These are phyloP conservation scores for Nematolebias whitei DNA, from an alignment of 2,113 vertebrate genomes.

Conservation along the genomic window DNA sequence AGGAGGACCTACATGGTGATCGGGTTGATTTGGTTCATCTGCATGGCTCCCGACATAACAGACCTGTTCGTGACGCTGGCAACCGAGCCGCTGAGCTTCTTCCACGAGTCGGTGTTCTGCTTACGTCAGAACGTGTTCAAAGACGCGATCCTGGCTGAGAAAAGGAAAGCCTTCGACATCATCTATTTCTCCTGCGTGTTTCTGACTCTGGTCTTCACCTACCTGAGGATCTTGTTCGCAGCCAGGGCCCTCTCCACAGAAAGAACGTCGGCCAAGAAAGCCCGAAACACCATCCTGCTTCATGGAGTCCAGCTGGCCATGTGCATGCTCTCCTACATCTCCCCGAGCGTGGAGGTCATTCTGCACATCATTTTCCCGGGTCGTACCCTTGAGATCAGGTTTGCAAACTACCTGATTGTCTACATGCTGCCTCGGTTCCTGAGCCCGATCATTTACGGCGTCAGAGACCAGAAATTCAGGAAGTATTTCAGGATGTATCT, in stretches of 20 bases:
- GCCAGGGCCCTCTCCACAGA: slow-evolving; percentile 63
- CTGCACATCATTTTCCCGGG: slow-evolving; percentile 66
- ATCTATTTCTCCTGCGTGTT: slow-evolving; percentile 78
- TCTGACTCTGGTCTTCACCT: slow-evolving; percentile 74
- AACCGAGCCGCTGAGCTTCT: slow-evolving; percentile 69
- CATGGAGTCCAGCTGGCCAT: slow-evolving; percentile 78
- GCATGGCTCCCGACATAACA: slow-evolving; percentile 65
- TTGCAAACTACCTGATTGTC: slow-evolving; percentile 71
- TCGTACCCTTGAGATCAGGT: slow-evolving; percentile 65
- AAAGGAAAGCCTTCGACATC: slow-evolving; percentile 68
- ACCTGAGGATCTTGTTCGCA: slow-evolving; percentile 69
- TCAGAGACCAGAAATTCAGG: slow-evolving; percentile 73
- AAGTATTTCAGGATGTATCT: slow-evolving; percentile 63
- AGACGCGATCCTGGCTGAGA: slow-evolving; percentile 53
- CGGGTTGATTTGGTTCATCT: slow-evolving; percentile 71
- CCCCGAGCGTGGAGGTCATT: slow-evolving; percentile 67
- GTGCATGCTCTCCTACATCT: slow-evolving; percentile 80
- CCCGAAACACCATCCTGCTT: slow-evolving; percentile 78
- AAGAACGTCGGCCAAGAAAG: slow-evolving; percentile 54
- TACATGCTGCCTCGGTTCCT: slow-evolving; percentile 79
- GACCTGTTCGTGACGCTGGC: slow-evolving; percentile 76
- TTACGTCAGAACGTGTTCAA: slow-evolving; percentile 73
- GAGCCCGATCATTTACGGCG: slow-evolving; percentile 76
- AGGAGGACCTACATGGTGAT: slow-evolving; percentile 64
- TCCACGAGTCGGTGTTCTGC: slow-evolving; percentile 70